A percentile compares a stretch with the other conserved stretches of the same genome.
Evolutionary conservation across 2,888 invertebrate genomes (phyloP).

Genomic region (Agrilus cyanescens): DNA sequence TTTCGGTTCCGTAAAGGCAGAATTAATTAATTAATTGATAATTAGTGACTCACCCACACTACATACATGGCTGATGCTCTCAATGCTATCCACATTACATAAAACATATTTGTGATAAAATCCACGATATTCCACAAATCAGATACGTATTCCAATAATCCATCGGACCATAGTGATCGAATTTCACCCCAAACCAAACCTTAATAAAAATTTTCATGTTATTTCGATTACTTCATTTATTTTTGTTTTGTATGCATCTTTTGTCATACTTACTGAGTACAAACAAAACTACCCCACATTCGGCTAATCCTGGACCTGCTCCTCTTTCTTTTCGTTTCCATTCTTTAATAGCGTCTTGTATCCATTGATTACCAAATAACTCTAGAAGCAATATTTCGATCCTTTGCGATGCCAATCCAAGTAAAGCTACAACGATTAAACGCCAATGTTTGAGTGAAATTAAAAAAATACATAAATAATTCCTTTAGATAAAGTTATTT

Average conservation of each 20-base stretch:
- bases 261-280: slow-evolving; percentile 78
- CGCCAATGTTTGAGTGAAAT: neutral
- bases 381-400: slow-evolving; percentile 73
- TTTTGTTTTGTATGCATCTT: slow-evolving; percentile 4
- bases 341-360: slow-evolving; percentile 57
- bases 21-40: too few species aligned
- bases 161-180: slow-evolving; percentile 80
- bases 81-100: slow-evolving; percentile 85
- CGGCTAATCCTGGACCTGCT: slow-evolving; percentile 66
- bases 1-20: too few species aligned
- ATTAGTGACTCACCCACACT: slow-evolving; percentile 58
- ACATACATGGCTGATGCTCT: slow-evolving; percentile 80
- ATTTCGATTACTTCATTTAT: slow-evolving; percentile 1
- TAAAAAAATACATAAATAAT: neutral
- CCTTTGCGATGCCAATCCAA: slow-evolving; percentile 89
- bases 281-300: slow-evolving; percentile 74
- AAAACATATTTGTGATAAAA: slow-evolving; percentile 92
- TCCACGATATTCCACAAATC: slow-evolving; percentile 99
- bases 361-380: slow-evolving; percentile 66
- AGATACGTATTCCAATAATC: slow-evolving; percentile 79
- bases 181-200: slow-evolving; percentile 94
- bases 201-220: slow-evolving; percentile 28
- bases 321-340: slow-evolving; percentile 73
- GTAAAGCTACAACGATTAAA: slow-evolving; percentile 51
- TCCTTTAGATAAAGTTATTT: too few species aligned